Percentiles rank a stretch among this genome's conserved stretches.
Evolutionary conservation across 2,113 vertebrate genomes (phyloP).

Genomic region (Syngnathus scovelli): DNA sequence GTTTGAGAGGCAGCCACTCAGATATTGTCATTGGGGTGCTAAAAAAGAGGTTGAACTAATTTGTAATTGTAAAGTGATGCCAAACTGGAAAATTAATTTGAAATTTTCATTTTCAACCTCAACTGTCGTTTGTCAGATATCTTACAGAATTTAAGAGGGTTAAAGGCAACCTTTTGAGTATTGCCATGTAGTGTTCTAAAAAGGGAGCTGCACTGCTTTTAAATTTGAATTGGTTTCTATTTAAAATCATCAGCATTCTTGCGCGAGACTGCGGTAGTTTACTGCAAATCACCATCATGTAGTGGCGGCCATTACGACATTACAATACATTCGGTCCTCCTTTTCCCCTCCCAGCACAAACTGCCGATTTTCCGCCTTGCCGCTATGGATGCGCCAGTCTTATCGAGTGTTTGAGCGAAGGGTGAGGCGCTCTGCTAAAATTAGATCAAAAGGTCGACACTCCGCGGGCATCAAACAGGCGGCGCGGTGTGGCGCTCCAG

Average conservation of each 20-base stretch:
- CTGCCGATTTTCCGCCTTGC: slow-evolving; percentile 23
- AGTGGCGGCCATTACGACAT: too few relatives aligned
- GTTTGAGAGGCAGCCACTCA: not conserved
- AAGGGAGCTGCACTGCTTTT: too few relatives aligned
- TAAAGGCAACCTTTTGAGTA: too few relatives aligned
- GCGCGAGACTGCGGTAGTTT: too few relatives aligned
- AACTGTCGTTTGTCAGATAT: not conserved
- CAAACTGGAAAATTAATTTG: not conserved
- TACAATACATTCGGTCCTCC: not conserved
- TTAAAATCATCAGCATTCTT: too few relatives aligned
- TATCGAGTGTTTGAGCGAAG: slow-evolving; percentile 54
- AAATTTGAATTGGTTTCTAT: too few relatives aligned
- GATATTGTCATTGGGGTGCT: not conserved
- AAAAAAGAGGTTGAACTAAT: not conserved
- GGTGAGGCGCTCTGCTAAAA: slow-evolving; percentile 54
- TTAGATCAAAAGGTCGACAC: slow-evolving; percentile 62
- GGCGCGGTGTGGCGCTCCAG: slow-evolving; percentile 33
- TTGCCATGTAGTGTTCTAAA: too few relatives aligned
- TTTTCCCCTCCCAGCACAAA: not conserved
- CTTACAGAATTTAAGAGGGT: not conserved
- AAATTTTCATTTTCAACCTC: not conserved
- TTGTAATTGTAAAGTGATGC: too few relatives aligned
- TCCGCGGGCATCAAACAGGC: slow-evolving; percentile 41
- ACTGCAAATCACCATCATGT: too few relatives aligned
- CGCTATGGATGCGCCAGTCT: slow-evolving; percentile 24